Evolutionary conservation across 2,888 invertebrate species (phyloP).

Genomic region (Pycnomerus fuliginosus): DNA sequence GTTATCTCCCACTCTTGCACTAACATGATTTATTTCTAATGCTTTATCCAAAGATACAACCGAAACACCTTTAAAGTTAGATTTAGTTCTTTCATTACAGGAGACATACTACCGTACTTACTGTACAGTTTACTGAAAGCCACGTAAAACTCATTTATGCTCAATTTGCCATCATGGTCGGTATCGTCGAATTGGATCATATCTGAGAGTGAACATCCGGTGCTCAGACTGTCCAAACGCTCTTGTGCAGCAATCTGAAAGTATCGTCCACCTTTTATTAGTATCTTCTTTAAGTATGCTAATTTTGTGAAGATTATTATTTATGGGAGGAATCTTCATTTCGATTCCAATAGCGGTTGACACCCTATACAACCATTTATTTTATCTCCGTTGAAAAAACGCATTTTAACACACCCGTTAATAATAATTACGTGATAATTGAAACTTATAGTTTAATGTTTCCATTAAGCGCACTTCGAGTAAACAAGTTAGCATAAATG

Average conservation of each 20-base stretch:
- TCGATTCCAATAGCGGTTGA: too few species aligned
- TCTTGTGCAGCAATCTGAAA: constrained; percentile 63
- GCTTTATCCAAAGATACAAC: constrained; percentile 72
- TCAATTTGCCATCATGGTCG: constrained; percentile 64
- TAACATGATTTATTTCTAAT: constrained; percentile 67
- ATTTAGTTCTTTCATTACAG: too few species aligned
- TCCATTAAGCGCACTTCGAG: too few species aligned
- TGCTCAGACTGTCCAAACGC: constrained; percentile 62
- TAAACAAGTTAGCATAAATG: too few species aligned
- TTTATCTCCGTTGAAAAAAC: too few species aligned
- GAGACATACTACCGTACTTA: constrained; percentile 57
- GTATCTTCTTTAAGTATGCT: constrained; percentile 53
- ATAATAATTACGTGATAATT: too few species aligned
- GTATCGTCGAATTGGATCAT: constrained; percentile 70
- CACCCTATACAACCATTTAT: too few species aligned
- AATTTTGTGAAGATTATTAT: too few species aligned
- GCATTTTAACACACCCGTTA: too few species aligned
- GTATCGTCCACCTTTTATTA: too few species aligned
- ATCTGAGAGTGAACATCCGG: constrained; percentile 65
- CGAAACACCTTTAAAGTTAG: constrained; percentile 74
- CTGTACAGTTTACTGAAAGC: constrained; percentile 76
- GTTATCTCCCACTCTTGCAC: constrained; percentile 72
- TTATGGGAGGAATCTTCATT: too few species aligned
- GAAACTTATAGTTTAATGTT: too few species aligned
- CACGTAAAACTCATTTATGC: constrained; percentile 71